Conservation (phyloP, 1,140 invertebrate genomes). For the Aphelenchoides avenae region DNA sequence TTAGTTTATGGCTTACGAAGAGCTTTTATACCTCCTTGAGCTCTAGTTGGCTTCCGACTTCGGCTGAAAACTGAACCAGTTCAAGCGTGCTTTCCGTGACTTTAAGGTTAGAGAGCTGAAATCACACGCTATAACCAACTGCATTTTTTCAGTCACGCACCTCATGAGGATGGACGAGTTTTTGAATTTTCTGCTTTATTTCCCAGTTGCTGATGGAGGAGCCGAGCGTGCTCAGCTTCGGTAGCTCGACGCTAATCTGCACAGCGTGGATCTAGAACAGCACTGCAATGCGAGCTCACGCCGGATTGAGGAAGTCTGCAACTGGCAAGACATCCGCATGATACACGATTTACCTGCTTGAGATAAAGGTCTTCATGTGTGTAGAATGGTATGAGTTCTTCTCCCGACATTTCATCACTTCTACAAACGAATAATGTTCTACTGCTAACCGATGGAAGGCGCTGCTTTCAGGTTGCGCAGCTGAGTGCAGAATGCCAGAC, state of each 20-base stretch:
- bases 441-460: too few species aligned
- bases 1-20: background rate
- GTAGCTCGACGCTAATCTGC: conserved; percentile 19
- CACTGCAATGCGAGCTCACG: too few species aligned
- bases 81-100: conserved; percentile 33
- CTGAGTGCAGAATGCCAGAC: too few species aligned
- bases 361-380: conserved; percentile 32
- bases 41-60: conserved; percentile 6
- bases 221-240: conserved; percentile 25
- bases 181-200: conserved; percentile 28
- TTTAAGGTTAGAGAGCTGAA: conserved; percentile 33
- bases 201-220: conserved; percentile 35
- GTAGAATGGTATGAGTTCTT: conserved; percentile 29
- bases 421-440: too few species aligned
- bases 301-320: conserved; percentile 7
- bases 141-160: conserved; percentile 1
- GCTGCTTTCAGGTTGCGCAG: too few species aligned
- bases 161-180: conserved; percentile 21
- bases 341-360: conserved; percentile 15
- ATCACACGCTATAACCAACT: background rate
- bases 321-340: background rate
- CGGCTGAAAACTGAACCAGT: conserved; percentile 24
- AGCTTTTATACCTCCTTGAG: background rate
- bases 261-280: too few species aligned
- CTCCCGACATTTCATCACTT: too few species aligned